Evolutionary conservation across 1,140 invertebrate species (phyloP).

Genomic region (Papilio dardanus): DNA sequence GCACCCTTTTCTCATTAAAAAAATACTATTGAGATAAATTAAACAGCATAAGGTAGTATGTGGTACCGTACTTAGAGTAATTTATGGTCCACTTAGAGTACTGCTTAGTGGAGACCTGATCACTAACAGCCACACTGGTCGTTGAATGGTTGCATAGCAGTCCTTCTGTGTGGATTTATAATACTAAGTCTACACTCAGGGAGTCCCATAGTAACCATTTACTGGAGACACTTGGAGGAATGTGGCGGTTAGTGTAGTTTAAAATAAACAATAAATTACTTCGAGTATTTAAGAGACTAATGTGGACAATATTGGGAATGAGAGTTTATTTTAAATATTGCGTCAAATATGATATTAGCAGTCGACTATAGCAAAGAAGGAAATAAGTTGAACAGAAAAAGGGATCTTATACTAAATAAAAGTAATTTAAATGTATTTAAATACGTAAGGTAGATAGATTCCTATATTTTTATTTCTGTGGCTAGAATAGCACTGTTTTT

Average conservation of each 20-base stretch:
- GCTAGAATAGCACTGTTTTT: background rate
- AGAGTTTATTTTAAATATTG: no score
- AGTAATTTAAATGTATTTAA: background rate
- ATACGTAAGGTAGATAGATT: background rate
- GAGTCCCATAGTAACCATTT: background rate
- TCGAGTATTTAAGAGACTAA: no score
- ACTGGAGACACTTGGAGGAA: background rate
- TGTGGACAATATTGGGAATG: no score
- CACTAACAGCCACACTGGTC: background rate
- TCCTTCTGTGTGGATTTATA: background rate
- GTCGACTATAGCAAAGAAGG: no score
- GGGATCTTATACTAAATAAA: background rate
- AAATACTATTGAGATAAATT: no score
- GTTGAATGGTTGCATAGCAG: slow-evolving; percentile 5
- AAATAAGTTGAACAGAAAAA: no score
- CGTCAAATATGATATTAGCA: no score
- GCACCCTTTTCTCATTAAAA: no score
- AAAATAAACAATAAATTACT: background rate
- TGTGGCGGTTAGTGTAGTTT: background rate
- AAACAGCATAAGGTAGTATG: background rate
- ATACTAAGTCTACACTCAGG: background rate
- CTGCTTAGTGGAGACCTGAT: background rate
- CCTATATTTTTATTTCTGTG: background rate
- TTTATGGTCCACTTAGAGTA: background rate
- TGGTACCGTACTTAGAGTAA: background rate